Base-by-base conservation (phyloP, 2,888 invertebrate species). In the Phengaris alcon region DNA sequence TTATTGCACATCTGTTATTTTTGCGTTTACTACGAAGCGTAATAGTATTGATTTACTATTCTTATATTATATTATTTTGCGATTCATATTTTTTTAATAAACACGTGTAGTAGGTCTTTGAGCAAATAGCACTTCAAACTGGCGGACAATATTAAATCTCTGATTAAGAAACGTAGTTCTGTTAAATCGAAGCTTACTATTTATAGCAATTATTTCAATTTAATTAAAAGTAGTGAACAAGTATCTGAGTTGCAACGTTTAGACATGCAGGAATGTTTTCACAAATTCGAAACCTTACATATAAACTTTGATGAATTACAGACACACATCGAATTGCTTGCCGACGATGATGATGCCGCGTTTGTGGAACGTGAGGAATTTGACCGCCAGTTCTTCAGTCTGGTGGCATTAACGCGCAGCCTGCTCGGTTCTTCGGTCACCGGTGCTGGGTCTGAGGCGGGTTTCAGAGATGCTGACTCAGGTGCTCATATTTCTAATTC, bases 151-250 rank as follows among this genome's bases (percentile, higher is more conserved):
- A 48, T 48, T 10, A 52, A 52, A 52, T 8, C 12, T 52, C n/a
- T 76, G 10, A 77, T 74, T 35, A 74, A 68, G 57, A 75, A 74
- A 15, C 75, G 75, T 15, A 70, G 64, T 22, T 54, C 68, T 7
- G 51, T 77, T 55, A 75, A 76, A 76, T 57, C 77, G 0, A 77
- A 77, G 52, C 13, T 77, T 6, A 77, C 75, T 52, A 77, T 64
- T 52, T 75, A 74, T 68, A 52, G 15, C 48, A 75, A 75, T 15
- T 75, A 77, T 54, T 10, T 77, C 12, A n/a, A 44, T 46, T 22
- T 22, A 22, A 22, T 22, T 22, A 22, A 22, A 22, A 22, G 22
- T 22, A 22, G 22, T 22, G 22, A 12, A n/a, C 70, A 68, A 6
- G 10, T 75, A 48, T 77, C 77, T 13, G n/a, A 74, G 13, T 55